Conservation (phyloP, 1,140 invertebrate species). For the Coboldia fuscipes region DNA sequence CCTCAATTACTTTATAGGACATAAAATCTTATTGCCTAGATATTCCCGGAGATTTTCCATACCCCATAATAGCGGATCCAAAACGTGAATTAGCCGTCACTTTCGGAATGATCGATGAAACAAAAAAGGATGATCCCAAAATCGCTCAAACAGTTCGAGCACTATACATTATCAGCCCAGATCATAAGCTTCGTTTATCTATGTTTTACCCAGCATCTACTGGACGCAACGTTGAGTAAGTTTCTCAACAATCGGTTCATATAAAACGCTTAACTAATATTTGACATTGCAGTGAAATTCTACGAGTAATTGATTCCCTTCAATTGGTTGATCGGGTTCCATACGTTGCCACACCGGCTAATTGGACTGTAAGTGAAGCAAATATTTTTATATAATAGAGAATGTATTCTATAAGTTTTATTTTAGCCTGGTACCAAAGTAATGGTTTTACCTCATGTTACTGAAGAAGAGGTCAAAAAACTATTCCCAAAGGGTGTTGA, state of each 20-base stretch:
- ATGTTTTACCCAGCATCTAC: slow-evolving; percentile 83
- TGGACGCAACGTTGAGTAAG: slow-evolving; percentile 79
- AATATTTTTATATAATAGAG: neutral
- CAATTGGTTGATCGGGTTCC: slow-evolving; percentile 51
- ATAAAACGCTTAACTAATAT: neutral
- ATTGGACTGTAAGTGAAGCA: slow-evolving; percentile 50
- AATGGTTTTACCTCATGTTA: slow-evolving; percentile 59
- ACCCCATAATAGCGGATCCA: slow-evolving; percentile 72
- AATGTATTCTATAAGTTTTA: slow-evolving; percentile 4
- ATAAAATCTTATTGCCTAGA: slow-evolving; percentile 52
- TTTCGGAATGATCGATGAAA: slow-evolving; percentile 73
- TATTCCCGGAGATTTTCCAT: slow-evolving; percentile 49
- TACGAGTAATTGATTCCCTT: slow-evolving; percentile 72
- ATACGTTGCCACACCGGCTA: slow-evolving; percentile 63
- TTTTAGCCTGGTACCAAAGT: slow-evolving; percentile 52
- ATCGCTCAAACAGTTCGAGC: slow-evolving; percentile 58
- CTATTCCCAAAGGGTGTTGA: slow-evolving; percentile 53
- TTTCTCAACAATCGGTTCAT: slow-evolving; percentile 7
- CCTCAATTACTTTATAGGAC: slow-evolving; percentile 26
- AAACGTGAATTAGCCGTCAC: slow-evolving; percentile 50
- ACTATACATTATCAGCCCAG: slow-evolving; percentile 71
- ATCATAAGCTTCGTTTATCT: slow-evolving; percentile 63
- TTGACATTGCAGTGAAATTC: slow-evolving; percentile 54
- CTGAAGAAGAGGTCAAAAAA: slow-evolving; percentile 41
- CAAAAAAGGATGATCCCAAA: slow-evolving; percentile 46